Conservation (phyloP, 2,888 invertebrate genomes). For the Callimorpha dominula region DNA sequence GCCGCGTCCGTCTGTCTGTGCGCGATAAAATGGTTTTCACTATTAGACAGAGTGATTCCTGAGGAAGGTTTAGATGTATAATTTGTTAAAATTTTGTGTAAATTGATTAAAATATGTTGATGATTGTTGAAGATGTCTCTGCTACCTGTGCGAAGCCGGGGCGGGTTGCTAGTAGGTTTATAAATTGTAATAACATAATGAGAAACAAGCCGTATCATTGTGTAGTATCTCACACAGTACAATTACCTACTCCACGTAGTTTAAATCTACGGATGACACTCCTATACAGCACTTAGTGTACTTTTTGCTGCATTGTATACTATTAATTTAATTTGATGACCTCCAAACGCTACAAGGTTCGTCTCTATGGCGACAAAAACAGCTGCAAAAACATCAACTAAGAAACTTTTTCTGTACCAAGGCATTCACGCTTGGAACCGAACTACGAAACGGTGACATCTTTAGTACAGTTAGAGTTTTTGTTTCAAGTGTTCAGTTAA, state of each 20-base stretch:
- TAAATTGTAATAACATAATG: slow-evolving; percentile 7
- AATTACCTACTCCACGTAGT: slow-evolving; percentile 20
- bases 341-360: slow-evolving; percentile 60
- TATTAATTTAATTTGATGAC: slow-evolving; percentile 62
- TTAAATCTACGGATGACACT: slow-evolving; percentile 32
- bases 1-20: too few species aligned
- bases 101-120: too few species aligned
- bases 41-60: too few species aligned
- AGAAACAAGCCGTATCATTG: slow-evolving; percentile 12
- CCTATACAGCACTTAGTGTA: slow-evolving; percentile 24
- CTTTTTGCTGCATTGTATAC: slow-evolving; percentile 39
- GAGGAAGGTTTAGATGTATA: too few species aligned
- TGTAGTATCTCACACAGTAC: slow-evolving; percentile 4
- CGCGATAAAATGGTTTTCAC: too few species aligned
- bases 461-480: slow-evolving; percentile 57
- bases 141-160: too few species aligned
- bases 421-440: slow-evolving; percentile 54
- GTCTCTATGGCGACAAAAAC: slow-evolving; percentile 41
- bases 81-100: too few species aligned
- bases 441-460: slow-evolving; percentile 51
- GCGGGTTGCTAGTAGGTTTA: too few species aligned
- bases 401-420: slow-evolving; percentile 35
- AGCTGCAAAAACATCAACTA: slow-evolving; percentile 39
- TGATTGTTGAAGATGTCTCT: too few species aligned
- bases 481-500: slow-evolving; percentile 43